A percentile compares a stretch with the other conserved stretches of the same genome.
Evolutionary conservation across 2,888 invertebrate species (phyloP).

Genomic region (Hydriomena furcata): DNA sequence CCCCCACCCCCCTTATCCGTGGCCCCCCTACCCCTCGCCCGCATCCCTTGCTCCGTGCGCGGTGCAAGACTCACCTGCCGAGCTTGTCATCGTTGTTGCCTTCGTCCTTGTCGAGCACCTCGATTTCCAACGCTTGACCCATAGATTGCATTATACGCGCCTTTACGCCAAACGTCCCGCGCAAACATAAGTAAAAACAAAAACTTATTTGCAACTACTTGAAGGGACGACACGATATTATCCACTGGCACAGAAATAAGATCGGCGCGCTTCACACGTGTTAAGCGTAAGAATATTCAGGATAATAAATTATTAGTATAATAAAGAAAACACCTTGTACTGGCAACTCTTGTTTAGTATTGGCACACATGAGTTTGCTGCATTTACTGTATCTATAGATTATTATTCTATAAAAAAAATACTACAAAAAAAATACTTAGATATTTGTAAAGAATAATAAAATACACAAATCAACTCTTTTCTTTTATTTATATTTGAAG

Average conservation of each 20-base stretch:
- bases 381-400: too few species aligned
- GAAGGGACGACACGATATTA: conserved; percentile 26
- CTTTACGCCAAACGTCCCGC: conserved; percentile 73
- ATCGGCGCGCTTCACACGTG: conserved; percentile 34
- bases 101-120: conserved; percentile 94
- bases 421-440: too few species aligned
- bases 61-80: conserved; percentile 89
- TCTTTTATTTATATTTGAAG: too few species aligned
- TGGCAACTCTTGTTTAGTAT: too few species aligned
- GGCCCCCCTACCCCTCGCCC: conserved; percentile 6
- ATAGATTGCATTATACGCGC: conserved; percentile 85
- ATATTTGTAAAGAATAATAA: too few species aligned
- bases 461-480: too few species aligned
- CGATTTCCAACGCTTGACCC: conserved; percentile 89
- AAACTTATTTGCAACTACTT: conserved; percentile 66
- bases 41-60: conserved; percentile 25
- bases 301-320: neutral
- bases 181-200: conserved; percentile 80
- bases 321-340: too few species aligned
- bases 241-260: conserved; percentile 28
- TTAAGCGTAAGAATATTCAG: conserved; percentile 37
- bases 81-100: conserved; percentile 92
- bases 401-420: too few species aligned
- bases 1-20: conserved; percentile 29
- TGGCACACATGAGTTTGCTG: too few species aligned